Conservation (phyloP, 2,797 vertebrate species). For the Gallirallus australis region DNA sequence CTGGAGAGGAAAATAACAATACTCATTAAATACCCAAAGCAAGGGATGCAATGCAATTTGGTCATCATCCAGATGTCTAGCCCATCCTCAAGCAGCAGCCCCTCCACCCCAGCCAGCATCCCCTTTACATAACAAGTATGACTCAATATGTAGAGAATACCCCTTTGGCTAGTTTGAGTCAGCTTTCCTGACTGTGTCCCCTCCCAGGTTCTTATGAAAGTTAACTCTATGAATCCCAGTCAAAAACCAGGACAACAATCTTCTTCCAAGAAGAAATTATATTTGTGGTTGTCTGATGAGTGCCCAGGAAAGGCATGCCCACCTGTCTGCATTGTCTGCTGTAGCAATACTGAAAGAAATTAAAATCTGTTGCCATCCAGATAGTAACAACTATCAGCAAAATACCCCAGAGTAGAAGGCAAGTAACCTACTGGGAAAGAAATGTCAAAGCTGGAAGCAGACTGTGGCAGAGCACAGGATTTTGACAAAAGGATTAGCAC, state of each 20-base stretch:
- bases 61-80: no score
- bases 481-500: background rate
- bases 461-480: background rate
- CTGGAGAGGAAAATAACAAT: no score
- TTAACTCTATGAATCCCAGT: no score
- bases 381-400: background rate
- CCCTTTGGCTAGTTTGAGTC: no score
- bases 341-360: background rate
- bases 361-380: background rate
- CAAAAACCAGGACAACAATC: background rate
- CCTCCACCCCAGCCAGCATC: no score
- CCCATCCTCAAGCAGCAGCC: no score
- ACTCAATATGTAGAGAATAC: no score
- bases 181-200: no score
- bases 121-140: no score
- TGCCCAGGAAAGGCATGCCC: background rate
- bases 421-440: background rate
- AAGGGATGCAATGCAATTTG: no score
- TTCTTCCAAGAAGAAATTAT: background rate
- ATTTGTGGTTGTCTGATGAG: fast-evolving
- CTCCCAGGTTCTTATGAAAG: no score
- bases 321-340: background rate
- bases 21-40: no score
- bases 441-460: background rate
- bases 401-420: background rate